phyloP scores from a whole-genome alignment of 1,140 invertebrate species.

The Pachyrhynchus sulphureomaculatus region DNA sequence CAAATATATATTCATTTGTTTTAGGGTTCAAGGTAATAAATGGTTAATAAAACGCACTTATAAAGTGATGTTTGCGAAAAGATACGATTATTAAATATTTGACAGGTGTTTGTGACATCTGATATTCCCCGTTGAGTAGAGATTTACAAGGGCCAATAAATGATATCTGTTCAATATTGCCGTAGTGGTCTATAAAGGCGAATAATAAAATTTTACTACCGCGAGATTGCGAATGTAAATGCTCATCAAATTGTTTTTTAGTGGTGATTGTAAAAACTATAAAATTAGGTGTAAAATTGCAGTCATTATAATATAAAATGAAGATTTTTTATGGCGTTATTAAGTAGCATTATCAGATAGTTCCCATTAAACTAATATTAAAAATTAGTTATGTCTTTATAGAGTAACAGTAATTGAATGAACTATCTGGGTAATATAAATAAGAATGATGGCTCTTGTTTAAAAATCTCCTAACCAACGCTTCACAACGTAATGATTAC shows the following conservation, averaged over 20 bases:
- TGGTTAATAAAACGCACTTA: conserved; percentile 22
- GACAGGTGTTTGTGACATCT: conserved; percentile 45
- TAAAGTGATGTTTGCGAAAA: conserved; percentile 34
- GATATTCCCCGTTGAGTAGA: conserved; percentile 42
- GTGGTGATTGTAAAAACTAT: conserved; percentile 17
- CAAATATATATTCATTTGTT: conserved; percentile 14
- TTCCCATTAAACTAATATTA: neutral
- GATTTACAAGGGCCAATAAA: conserved; percentile 48
- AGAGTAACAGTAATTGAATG: too few relatives aligned
- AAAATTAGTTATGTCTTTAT: neutral
- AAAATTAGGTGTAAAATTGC: conserved; percentile 28
- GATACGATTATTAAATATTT: conserved; percentile 39
- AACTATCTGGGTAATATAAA: too few relatives aligned
- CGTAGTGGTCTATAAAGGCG: conserved; percentile 42
- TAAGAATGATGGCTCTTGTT: too few relatives aligned
- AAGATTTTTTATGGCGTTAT: neutral
- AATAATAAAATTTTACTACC: conserved; percentile 45
- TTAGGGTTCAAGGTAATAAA: conserved; percentile 30
- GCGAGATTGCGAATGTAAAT: conserved; percentile 39
- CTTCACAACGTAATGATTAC: too few relatives aligned
- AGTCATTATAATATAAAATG: conserved; percentile 20
- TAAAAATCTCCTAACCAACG: too few relatives aligned
- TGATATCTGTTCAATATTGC: conserved; percentile 45
- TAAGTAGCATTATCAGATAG: conserved; percentile 1
- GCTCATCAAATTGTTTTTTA: conserved; percentile 30